Evolutionary conservation across 37 sponge, comb jelly and placozoan genomes (phyloP), one percentile per base, ranked within the genome.

Genomic region (Dysidea cf. avara): DNA sequence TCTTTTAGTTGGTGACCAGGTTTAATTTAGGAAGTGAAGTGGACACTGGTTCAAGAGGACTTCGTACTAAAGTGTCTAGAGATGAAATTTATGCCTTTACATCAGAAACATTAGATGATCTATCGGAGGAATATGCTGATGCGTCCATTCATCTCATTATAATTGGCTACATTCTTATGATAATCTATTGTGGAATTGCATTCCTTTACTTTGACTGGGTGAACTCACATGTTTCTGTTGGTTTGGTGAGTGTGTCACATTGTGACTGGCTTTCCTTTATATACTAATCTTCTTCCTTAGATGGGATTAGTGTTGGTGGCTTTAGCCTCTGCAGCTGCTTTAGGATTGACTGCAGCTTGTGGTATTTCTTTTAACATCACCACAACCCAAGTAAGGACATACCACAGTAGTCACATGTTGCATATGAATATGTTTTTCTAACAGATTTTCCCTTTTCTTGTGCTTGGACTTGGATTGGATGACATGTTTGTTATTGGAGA

Each of bases 401-500:
- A 12, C 7, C 9, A 12, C 7, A 43, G 46, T 43, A 12, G 46
- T 5, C 46, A 12, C 9, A 43, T 43, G 9, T 52, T 24, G 4
- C 4, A 6, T 6, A 26, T 13, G 11, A 34, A 54, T 31, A 69
- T 56, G 7, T 14, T 29, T 61, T 31, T 30, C 33, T 16, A 30
- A 14, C 29, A 77, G 78, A 68, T 77, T 7, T 54, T 77, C 1
- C 78, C 78, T 1, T 77, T 77, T 35, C 67, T 77, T 20, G 78
- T 77, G 0, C 78, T 77, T 51, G 78, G 78, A 0, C 25, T 77
- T 51, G 78, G 78, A 1, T 66, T 77, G 17, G 78, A 77, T 53
- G 78, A 77, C 68, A 77, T 77, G 78, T 77, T 77, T 66, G 78
- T 77, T 2, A 77, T 77, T 21, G 78, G 65, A 22, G 65, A 77